A percentile compares a stretch with the other conserved stretches of the same genome.
Conservation (phyloP, 1,140 invertebrate genomes). For the Aphaenogaster floridana region DNA sequence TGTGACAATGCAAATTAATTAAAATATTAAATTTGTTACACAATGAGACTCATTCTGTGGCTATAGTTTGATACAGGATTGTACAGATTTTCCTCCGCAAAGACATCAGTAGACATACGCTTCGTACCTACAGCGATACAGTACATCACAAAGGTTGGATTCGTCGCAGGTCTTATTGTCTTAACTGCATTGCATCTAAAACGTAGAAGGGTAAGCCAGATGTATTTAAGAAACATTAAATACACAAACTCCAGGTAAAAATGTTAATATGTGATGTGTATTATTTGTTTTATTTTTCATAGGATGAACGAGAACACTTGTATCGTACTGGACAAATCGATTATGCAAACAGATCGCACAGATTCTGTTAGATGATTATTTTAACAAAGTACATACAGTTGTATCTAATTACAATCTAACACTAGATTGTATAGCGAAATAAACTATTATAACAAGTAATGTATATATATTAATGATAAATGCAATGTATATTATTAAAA, state of each 20-base stretch:
- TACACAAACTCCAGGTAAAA: neutral
- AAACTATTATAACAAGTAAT: slow-evolving; percentile 24
- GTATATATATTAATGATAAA: slow-evolving; percentile 25
- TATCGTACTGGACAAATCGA: slow-evolving; percentile 90
- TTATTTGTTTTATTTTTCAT: slow-evolving; percentile 68
- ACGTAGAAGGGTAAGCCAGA: neutral
- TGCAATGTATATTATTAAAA: slow-evolving; percentile 33
- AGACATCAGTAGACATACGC: neutral
- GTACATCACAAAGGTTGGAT: rapidly evolving
- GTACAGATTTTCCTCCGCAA: neutral
- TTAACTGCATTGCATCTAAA: neutral
- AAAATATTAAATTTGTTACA: too few species aligned
- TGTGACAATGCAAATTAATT: neutral
- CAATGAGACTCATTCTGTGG: neutral
- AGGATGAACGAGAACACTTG: slow-evolving; percentile 87
- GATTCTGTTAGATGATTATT: slow-evolving; percentile 84
- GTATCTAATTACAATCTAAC: neutral
- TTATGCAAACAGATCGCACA: slow-evolving; percentile 90
- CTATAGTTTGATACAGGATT: slow-evolving; percentile 38
- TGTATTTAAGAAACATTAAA: slow-evolving; percentile 8
- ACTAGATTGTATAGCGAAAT: slow-evolving; percentile 12
- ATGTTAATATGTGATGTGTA: slow-evolving; percentile 52
- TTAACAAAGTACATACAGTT: neutral
- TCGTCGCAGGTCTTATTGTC: neutral
- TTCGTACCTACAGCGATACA: neutral